These are phyloP conservation scores for Hymenopus coronatus DNA, from an alignment of 2,888 invertebrate species.

Conservation along the genomic window DNA sequence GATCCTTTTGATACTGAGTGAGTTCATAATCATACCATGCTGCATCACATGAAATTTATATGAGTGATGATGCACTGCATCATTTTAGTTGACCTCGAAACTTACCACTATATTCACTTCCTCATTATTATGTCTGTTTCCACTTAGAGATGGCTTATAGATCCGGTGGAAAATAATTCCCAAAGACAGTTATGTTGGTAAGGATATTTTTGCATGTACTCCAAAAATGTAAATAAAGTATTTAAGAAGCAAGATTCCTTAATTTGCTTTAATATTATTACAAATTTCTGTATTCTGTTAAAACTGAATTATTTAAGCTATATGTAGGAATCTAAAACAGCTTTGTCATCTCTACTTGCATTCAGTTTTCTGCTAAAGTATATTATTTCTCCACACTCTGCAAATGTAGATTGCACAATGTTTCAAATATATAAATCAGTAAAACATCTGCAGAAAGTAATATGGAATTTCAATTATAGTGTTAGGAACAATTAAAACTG, in stretches of 20 bases:
- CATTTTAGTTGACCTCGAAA: background rate
- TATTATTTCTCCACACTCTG: no score
- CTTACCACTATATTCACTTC: background rate
- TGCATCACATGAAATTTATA: constrained; percentile 44
- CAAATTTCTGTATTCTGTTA: background rate
- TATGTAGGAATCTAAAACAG: background rate
- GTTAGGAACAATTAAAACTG: no score
- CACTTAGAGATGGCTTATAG: background rate
- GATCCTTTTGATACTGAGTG: constrained; percentile 77
- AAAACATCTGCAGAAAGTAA: no score
- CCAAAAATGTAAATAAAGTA: background rate
- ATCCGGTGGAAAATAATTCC: background rate
- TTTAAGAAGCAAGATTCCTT: background rate
- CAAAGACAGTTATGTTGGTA: background rate
- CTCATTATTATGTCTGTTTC: background rate
- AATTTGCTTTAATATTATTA: background rate
- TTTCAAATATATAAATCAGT: no score
- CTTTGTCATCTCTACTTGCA: background rate
- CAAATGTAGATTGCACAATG: no score
- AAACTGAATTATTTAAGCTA: background rate
- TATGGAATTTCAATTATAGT: no score
- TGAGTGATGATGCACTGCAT: background rate
- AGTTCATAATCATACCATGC: constrained; percentile 93
- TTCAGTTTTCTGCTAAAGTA: no score
- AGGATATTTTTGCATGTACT: background rate